phyloP scores from a whole-genome alignment of 2,888 invertebrate species.

The Cyaniris semiargus region DNA sequence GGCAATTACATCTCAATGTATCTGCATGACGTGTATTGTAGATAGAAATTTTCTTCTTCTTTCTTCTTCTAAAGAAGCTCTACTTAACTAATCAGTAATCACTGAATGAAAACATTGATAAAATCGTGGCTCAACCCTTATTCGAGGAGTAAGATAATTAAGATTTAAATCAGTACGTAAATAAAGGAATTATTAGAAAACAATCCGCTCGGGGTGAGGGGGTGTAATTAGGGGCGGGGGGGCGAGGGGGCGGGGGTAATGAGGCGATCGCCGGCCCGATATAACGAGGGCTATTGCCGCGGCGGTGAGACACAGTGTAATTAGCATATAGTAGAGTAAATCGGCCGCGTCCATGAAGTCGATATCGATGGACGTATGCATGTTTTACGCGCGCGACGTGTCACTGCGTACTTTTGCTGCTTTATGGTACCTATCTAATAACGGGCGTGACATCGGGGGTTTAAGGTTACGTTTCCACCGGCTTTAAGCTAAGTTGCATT shows the following conservation, averaged over 20 bases:
- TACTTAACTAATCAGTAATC: background rate
- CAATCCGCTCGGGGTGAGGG: conserved; percentile 60
- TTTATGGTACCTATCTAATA: too few species aligned
- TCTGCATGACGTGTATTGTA: too few species aligned
- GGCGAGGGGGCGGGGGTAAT: conserved; percentile 75
- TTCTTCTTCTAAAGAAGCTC: background rate
- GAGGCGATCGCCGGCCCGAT: conserved; percentile 79
- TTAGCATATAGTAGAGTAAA: background rate
- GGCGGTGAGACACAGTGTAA: conserved; percentile 58
- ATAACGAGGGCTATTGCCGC: conserved; percentile 77
- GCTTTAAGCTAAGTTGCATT: too few species aligned
- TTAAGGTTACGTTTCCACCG: too few species aligned
- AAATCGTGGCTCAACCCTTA: background rate
- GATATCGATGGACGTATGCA: background rate
- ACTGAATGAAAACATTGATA: background rate
- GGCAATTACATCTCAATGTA: background rate
- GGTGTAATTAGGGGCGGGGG: conserved; percentile 57
- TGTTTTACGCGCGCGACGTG: too few species aligned
- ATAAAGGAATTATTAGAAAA: conserved; percentile 79
- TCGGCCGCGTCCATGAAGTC: background rate
- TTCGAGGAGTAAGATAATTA: conserved; percentile 53
- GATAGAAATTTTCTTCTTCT: too few species aligned
- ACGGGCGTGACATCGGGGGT: too few species aligned
- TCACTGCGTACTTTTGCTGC: too few species aligned
- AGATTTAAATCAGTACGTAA: conserved; percentile 65